Evolutionary conservation across 2,113 vertebrate genomes (phyloP).

Genomic region (Protomyctophum bolini): DNA sequence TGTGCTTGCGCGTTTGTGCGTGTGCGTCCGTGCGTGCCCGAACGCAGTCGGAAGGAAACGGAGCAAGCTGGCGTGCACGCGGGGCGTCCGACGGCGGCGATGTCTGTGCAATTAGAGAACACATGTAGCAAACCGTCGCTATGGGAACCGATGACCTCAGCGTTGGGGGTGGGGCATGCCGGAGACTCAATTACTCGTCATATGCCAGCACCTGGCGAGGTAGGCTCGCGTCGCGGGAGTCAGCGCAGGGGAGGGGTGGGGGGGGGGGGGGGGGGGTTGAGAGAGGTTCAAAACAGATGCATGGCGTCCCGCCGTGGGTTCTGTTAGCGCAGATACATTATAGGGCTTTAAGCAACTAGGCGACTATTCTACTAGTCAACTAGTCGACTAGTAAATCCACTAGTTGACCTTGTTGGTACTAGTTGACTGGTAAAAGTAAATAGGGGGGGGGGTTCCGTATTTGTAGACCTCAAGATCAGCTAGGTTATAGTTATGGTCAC

Average conservation of each 20-base stretch:
- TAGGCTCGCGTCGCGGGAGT: not conserved
- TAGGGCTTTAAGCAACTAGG: too few species aligned
- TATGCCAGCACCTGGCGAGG: slow-evolving; percentile 40
- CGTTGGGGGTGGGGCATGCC: slow-evolving; percentile 21
- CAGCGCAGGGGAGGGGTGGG: not conserved
- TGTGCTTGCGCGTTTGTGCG: not conserved
- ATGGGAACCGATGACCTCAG: slow-evolving; percentile 65
- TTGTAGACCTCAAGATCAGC: too few species aligned
- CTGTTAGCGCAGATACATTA: not conserved
- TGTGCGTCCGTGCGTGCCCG: not conserved
- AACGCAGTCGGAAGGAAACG: not conserved
- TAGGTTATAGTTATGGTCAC: too few species aligned
- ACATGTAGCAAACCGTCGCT: slow-evolving; percentile 60
- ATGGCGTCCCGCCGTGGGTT: too few species aligned
- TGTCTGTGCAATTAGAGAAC: slow-evolving; percentile 71
- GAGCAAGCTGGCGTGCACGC: not conserved
- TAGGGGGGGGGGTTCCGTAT: too few species aligned
- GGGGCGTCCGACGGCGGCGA: slow-evolving; percentile 53
- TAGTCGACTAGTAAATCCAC: too few species aligned
- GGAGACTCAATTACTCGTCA: slow-evolving; percentile 62
- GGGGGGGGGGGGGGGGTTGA: not conserved
- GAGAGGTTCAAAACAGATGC: not conserved
- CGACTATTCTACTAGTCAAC: too few species aligned
- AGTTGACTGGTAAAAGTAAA: too few species aligned
- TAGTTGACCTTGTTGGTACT: too few species aligned